Conservation (phyloP, 2,888 invertebrate species). For the Macropis europaea region DNA sequence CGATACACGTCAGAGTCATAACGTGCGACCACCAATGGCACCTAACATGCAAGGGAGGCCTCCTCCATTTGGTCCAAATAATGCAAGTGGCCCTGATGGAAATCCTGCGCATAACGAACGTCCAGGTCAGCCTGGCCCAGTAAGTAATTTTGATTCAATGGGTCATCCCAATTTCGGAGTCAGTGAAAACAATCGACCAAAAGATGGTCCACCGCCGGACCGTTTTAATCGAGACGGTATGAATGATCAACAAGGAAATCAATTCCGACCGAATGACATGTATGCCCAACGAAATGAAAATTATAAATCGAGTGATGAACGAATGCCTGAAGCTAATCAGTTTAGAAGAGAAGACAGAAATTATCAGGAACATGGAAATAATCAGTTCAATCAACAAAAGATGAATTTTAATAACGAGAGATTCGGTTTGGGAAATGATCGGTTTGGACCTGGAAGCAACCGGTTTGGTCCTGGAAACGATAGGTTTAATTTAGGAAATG, state of each 20-base stretch:
- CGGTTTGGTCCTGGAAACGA: conserved; percentile 49
- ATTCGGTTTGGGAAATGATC: conserved; percentile 24
- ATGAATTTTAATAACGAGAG: conserved; percentile 48
- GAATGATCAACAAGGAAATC: conserved; percentile 46
- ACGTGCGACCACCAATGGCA: conserved; percentile 10
- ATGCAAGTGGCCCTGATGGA: conserved; percentile 30
- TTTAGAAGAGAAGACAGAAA: conserved; percentile 50
- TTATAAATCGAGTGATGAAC: conserved; percentile 35
- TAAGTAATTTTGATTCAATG: conserved; percentile 22
- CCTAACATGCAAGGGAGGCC: conserved; percentile 40
- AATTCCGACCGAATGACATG: conserved; percentile 53
- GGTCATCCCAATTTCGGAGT: conserved; percentile 26
- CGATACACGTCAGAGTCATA: conserved; percentile 36
- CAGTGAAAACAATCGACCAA: conserved; percentile 29
- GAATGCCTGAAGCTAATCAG: conserved; percentile 26
- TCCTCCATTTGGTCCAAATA: conserved; percentile 26
- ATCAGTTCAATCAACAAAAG: conserved; percentile 51
- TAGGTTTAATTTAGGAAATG: conserved; percentile 51
- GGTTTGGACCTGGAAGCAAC: conserved; percentile 29
- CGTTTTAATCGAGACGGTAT: conserved; percentile 42
- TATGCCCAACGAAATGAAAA: conserved; percentile 36
- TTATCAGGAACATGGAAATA: conserved; percentile 47
- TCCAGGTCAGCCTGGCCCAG: conserved; percentile 5
- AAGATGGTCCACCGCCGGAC: conserved; percentile 24
- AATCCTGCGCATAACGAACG: conserved; percentile 52